phyloP scores from a whole-genome alignment of 2,113 vertebrate genomes.

The pig (Sus scrofa) region T2T-Sscrofa CM000817.6:165816501-165817000 shows the following conservation, averaged over 20 bases:
- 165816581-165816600: neutral
- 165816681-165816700: conserved; percentile 2
- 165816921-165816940: neutral
- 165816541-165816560: neutral
- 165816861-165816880: neutral
- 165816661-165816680: neutral
- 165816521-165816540: neutral
- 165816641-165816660: conserved; percentile 4
- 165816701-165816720: neutral
- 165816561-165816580: neutral
- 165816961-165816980: neutral
- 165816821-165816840: neutral
- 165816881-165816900: conserved; percentile 42
- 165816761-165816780: neutral
- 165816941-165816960: conserved; percentile 43
- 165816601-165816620: neutral
- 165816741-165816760: neutral
- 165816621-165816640: neutral
- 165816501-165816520: neutral
- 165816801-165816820: neutral
- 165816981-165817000: conserved; percentile 35
- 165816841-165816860: neutral
- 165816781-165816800: neutral
- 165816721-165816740: neutral
- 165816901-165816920: conserved; percentile 21